Conservation (phyloP, 2,113 vertebrate genomes). For the Conger conger region DNA sequence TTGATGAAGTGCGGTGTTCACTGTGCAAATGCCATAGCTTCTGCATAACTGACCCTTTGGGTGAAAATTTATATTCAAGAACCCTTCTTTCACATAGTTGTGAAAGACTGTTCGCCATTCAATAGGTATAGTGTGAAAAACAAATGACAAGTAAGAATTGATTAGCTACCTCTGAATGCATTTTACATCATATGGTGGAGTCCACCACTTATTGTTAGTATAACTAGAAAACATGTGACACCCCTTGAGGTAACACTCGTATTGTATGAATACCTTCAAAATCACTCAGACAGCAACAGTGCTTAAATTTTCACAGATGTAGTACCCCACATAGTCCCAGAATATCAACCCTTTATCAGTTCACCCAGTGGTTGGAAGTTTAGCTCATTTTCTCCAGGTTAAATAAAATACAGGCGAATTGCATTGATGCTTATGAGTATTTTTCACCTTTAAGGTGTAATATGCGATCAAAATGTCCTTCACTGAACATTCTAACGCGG, state of each 20-base stretch:
- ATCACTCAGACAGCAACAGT: neutral
- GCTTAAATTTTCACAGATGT: neutral
- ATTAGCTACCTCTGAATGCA: neutral
- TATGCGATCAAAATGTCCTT: too few species aligned
- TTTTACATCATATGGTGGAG: neutral
- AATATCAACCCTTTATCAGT: slow-evolving; percentile 3
- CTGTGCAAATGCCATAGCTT: neutral
- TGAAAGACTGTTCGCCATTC: neutral
- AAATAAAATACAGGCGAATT: neutral
- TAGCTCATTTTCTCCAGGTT: neutral
- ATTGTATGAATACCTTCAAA: neutral
- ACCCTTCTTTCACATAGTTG: neutral
- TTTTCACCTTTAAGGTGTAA: too few species aligned
- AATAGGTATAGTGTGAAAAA: too few species aligned
- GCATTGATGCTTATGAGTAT: neutral
- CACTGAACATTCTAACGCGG: too few species aligned
- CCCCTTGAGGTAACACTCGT: neutral
- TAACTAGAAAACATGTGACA: neutral
- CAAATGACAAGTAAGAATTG: neutral
- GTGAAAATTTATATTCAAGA: neutral
- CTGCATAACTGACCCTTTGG: neutral
- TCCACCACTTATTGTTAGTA: neutral
- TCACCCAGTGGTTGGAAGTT: neutral
- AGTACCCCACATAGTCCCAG: neutral
- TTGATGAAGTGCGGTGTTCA: neutral